These are phyloP conservation scores for Ginglymostoma cirratum DNA, from an alignment of 2,113 vertebrate species.

Conservation along the genomic window DNA sequence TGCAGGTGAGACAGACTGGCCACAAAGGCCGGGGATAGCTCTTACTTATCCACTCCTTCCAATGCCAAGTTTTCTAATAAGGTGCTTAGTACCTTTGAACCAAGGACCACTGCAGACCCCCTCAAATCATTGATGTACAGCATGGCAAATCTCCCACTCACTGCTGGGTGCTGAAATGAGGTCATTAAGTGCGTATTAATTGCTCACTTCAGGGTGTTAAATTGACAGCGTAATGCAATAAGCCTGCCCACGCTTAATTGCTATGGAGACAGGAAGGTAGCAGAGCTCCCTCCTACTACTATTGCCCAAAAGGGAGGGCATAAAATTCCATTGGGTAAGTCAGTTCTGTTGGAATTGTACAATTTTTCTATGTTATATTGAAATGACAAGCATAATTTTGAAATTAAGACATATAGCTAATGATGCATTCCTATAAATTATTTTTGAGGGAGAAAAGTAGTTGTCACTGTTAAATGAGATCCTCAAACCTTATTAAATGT, in stretches of 20 bases:
- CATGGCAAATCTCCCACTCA: too few relatives aligned
- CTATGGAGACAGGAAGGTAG: background rate
- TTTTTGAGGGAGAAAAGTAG: background rate
- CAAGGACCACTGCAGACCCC: too few relatives aligned
- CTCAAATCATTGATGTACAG: too few relatives aligned
- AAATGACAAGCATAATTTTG: background rate
- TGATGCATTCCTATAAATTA: background rate
- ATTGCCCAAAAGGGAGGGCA: background rate
- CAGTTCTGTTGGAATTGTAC: background rate
- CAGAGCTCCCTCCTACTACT: background rate
- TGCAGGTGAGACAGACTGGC: too few relatives aligned
- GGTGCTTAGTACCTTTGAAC: too few relatives aligned
- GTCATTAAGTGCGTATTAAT: too few relatives aligned
- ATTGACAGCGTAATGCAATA: too few relatives aligned
- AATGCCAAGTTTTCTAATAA: too few relatives aligned
- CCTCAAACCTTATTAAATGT: slow-evolving; percentile 8
- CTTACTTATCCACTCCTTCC: too few relatives aligned
- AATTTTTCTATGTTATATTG: background rate
- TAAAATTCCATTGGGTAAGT: background rate
- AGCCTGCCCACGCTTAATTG: background rate
- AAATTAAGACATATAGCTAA: background rate
- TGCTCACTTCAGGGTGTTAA: too few relatives aligned
- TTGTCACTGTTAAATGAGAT: background rate
- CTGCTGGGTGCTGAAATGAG: too few relatives aligned
- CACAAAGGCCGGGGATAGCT: too few relatives aligned